These are phyloP conservation scores for Mustela lutreola DNA, from an alignment of 2,113 vertebrate species.

Conservation along the genomic window DNA sequence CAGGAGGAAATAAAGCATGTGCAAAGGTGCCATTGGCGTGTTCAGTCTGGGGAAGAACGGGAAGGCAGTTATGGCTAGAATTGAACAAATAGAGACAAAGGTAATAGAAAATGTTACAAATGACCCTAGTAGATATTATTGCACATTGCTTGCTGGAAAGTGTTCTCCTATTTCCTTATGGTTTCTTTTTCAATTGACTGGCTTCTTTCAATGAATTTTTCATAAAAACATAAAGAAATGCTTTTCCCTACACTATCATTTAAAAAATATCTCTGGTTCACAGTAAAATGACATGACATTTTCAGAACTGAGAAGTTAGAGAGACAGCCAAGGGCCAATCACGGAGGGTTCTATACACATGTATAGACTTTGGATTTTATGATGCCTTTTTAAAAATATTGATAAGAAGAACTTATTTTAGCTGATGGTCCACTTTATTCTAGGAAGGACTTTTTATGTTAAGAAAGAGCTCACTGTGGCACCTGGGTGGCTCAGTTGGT, in stretches of 20 bases:
- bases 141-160: neutral
- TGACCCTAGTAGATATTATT: neutral
- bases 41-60: neutral
- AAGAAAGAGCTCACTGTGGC: neutral
- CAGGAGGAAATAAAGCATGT: neutral
- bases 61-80: neutral
- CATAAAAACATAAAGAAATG: neutral
- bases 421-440: neutral
- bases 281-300: neutral
- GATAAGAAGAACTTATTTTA: neutral
- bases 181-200: neutral
- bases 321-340: neutral
- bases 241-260: neutral
- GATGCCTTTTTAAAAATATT: neutral
- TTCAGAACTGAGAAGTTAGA: neutral
- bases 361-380: neutral
- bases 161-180: neutral
- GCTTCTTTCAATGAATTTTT: neutral
- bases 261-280: neutral
- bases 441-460: neutral
- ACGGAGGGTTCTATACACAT: rapidly evolving
- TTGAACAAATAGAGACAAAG: neutral
- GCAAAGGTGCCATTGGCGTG: neutral
- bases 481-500: neutral
- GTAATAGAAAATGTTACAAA: neutral